Evolutionary conservation across 2,888 invertebrate genomes (phyloP).

Genomic region (Xestia ashworthii): DNA sequence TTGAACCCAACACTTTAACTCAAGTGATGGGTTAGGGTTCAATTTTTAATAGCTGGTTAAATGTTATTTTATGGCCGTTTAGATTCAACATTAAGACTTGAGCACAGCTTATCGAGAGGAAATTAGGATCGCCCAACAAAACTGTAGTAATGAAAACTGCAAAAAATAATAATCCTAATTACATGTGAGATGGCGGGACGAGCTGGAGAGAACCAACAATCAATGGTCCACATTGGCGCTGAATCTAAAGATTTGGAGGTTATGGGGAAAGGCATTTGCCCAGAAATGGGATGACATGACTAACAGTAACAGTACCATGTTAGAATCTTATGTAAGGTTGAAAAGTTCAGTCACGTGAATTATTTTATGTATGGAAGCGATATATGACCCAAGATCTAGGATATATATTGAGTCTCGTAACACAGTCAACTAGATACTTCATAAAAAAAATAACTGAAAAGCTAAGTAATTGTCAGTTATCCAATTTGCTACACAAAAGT

Average conservation of each 20-base stretch:
- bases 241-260: no score
- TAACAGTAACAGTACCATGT: no score
- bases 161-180: not conserved
- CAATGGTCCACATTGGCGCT: no score
- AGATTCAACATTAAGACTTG: not conserved
- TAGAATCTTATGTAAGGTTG: not conserved
- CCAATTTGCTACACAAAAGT: not conserved
- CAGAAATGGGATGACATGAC: no score
- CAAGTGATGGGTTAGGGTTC: constrained; percentile 65
- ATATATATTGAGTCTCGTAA: not conserved
- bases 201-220: no score
- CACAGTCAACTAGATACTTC: not conserved
- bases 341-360: not conserved
- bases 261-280: no score
- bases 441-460: not conserved
- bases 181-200: not conserved
- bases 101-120: not conserved
- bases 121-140: not conserved
- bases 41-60: constrained; percentile 18
- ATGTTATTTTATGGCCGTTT: not conserved
- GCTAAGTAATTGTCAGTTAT: not conserved
- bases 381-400: not conserved
- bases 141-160: not conserved
- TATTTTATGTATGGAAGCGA: not conserved
- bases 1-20: constrained; percentile 79